These are phyloP conservation scores for Camponotus pennsylvanicus DNA, from an alignment of 1,140 invertebrate genomes.

Conservation along the genomic window DNA sequence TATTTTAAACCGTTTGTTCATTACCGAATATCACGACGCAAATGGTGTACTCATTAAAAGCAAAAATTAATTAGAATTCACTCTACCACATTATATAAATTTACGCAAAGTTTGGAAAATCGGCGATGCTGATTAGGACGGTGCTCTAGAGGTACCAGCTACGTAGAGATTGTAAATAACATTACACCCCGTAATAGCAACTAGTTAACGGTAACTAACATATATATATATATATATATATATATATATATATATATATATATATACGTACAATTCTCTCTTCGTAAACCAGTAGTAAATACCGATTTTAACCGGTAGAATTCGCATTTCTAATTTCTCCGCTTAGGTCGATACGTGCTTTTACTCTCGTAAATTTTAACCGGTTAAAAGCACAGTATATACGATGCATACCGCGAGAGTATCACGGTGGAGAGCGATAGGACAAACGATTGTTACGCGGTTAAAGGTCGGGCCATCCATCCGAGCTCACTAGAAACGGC, in stretches of 20 bases:
- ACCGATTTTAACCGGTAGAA: not conserved
- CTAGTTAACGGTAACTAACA: conserved; percentile 60
- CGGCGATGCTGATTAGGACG: conserved; percentile 38
- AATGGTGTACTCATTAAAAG: conserved; percentile 21
- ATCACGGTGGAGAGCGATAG: conserved; percentile 14
- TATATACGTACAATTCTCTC: conserved; percentile 29
- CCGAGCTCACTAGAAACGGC: not conserved
- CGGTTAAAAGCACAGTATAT: not conserved
- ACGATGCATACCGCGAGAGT: not conserved
- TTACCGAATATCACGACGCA: conserved; percentile 19
- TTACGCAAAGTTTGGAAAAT: conserved; percentile 64
- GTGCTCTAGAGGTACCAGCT: not conserved
- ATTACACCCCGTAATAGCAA: conserved; percentile 65
- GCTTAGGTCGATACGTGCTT: conserved; percentile 9
- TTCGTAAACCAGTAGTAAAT: conserved; percentile 55
- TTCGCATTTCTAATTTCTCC: conserved; percentile 47
- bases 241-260: not conserved
- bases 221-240: not conserved
- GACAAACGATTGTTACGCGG: conserved; percentile 45
- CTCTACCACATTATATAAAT: conserved; percentile 63
- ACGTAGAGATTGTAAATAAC: conserved; percentile 28
- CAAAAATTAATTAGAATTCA: conserved; percentile 69
- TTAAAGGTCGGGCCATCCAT: conserved; percentile 7
- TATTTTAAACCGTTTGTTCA: conserved; percentile 10
- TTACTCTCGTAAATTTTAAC: not conserved